Base-by-base conservation (phyloP, 1,140 invertebrate genomes). In the Luehdorfia chinensis region DNA sequence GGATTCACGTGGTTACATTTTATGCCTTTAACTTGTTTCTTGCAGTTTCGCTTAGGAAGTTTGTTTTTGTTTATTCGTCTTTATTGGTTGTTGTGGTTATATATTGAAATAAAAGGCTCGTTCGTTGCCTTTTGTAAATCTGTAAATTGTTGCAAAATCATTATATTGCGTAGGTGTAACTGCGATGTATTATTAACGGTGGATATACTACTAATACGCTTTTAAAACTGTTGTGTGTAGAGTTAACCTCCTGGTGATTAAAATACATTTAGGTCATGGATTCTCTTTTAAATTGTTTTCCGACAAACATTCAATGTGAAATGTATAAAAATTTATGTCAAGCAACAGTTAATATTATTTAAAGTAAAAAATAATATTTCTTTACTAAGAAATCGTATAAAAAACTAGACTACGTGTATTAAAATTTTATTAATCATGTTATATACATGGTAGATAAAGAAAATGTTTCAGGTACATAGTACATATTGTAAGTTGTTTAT, bases 131-230 rank as follows among this genome's bases (percentile, higher is more conserved):
- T 52, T 55, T 52, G 39, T 5, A 21, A 48, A n/a, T 23, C 27
- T 36, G 49, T 55, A 50, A 58, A 57, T 46, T 46, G 33, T 52
- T 46, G 43, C 19, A 32, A 50, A 47, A 55, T 39, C 23, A 19
- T 43, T 46, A 25, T 45, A 48, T 31, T 25, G 27, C 50, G 39
- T 55, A 36, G 48, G 48, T 25, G 34, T 50, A 12, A 32, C 30
- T 36, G 14, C n/a, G n/a, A n/a, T 8, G 3, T 28, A 43, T 12
- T 31, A 28, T 28, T 15, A 41, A 15, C 12, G 8, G 0, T 16
- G 3, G 8, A 2, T 4, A 4, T 12, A 14, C 12, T 39, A 4
- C n/a, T 27, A n/a, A 16, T 18, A 18, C 14, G 23, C 11, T 41
- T 27, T 25, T 14, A 4, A 41, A 21, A 37, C 23, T 41, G 25